These are phyloP conservation scores for Drosophila neotestacea DNA, from an alignment of 2,888 invertebrate species.

Conservation along the genomic window DNA sequence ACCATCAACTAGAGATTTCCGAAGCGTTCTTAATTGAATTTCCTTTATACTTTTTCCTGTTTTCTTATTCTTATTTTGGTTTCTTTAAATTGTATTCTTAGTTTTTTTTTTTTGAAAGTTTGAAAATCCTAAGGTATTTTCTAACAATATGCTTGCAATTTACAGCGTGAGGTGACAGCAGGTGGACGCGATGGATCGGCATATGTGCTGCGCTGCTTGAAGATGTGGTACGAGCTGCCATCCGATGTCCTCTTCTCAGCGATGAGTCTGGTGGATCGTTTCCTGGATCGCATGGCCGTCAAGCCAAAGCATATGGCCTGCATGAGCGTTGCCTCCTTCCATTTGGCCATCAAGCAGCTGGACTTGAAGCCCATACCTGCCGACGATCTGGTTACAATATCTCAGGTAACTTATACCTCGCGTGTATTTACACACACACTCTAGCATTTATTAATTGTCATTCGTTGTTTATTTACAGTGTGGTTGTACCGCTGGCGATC, in stretches of 20 bases:
- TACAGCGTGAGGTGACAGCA: constrained; percentile 89
- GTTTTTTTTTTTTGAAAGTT: no score
- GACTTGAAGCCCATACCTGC: constrained; percentile 87
- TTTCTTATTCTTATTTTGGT: no score
- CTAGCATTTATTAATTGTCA: constrained; percentile 72
- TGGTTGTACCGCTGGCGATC: constrained; percentile 93
- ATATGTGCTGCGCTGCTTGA: constrained; percentile 92
- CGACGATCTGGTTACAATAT: constrained; percentile 89
- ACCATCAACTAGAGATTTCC: no score
- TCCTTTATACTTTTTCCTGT: no score
- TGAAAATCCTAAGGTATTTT: no score
- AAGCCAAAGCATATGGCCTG: constrained; percentile 94
- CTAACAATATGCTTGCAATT: neutral
- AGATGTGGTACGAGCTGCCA: constrained; percentile 94
- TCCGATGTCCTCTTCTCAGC: constrained; percentile 92
- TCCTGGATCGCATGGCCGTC: constrained; percentile 93
- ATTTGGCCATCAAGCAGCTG: constrained; percentile 91
- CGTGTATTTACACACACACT: neutral
- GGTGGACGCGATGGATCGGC: constrained; percentile 92
- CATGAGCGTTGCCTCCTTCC: constrained; percentile 94
- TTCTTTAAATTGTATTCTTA: no score
- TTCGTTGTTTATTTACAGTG: constrained; percentile 86
- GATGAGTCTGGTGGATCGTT: constrained; percentile 92
- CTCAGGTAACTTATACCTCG: constrained; percentile 80
- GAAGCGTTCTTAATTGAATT: no score